These are phyloP conservation scores for Drosophila hamatofila DNA, from an alignment of 2,888 invertebrate species.

Conservation along the genomic window DNA sequence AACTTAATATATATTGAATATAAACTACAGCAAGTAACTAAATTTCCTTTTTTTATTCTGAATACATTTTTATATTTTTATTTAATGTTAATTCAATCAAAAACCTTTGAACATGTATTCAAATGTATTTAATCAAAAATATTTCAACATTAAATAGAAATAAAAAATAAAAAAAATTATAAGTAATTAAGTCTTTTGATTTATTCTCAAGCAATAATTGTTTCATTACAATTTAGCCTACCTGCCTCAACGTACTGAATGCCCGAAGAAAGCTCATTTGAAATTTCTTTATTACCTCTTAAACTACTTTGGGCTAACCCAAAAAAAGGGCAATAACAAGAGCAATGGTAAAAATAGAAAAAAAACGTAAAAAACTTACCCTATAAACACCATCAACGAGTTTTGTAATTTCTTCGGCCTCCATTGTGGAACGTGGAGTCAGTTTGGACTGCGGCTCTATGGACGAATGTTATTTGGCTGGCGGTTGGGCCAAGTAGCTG, in stretches of 20 bases:
- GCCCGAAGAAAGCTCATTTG: conserved; percentile 42
- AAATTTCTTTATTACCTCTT: conserved; percentile 39
- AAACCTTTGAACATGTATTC: too few species aligned
- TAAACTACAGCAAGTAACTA: too few species aligned
- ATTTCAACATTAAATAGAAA: too few species aligned
- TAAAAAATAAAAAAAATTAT: neutral
- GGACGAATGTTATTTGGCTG: conserved; percentile 14
- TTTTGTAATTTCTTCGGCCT: conserved; percentile 95
- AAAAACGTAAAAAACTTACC: conserved; percentile 86
- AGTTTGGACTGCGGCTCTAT: conserved; percentile 25
- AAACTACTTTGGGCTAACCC: conserved; percentile 43
- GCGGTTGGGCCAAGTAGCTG: conserved; percentile 7
- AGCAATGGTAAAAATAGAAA: neutral
- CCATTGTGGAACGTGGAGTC: conserved; percentile 83
- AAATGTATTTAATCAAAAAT: too few species aligned
- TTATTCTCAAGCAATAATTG: conserved; percentile 9
- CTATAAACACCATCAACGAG: conserved; percentile 96
- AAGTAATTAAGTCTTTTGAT: neutral
- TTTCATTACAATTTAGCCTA: conserved; percentile 1
- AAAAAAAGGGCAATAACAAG: conserved; percentile 13
- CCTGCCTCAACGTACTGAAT: conserved; percentile 18
- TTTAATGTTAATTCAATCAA: too few species aligned
- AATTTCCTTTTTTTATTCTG: too few species aligned
- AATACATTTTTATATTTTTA: too few species aligned
- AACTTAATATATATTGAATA: too few species aligned